Evolutionary conservation across 2,888 invertebrate genomes (phyloP), one percentile per base, ranked within the genome.

Genomic region (Dolichomitus sp.): DNA sequence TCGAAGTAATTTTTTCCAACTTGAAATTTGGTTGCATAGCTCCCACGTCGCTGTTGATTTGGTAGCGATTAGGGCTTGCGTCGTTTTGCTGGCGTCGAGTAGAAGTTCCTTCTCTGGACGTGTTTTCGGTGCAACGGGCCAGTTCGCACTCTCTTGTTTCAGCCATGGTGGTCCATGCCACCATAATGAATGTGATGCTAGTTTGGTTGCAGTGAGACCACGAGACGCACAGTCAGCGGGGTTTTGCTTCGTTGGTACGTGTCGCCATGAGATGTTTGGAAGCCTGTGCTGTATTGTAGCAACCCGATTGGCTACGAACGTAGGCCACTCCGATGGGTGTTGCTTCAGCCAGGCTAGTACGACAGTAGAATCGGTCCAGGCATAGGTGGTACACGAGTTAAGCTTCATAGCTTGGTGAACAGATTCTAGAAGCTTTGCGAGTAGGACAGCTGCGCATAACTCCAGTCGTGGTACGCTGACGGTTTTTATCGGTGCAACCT

Each of bases 311-410:
- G 80, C 77, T 0, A 85, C 81, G 42, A 82, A 84, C 0, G 80
- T 73, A 19, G 69, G 68, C 82, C 82, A 85, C 3, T 50, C 40
- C 4, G 78, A 80, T 2, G 84, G 78, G 42, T 81, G 81, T n/a
- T 72, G 59, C 19, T 33, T 27, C 4, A 85, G 61, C 88, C 88
- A 88, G 0, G 63, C 59, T 5, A 88, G 79, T 4, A 69, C 78
- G 1, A 87, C 79, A 0, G 73, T 80, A 0, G 86, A 88, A 42
- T 88, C 88, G 0, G 88, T 84, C 87, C 86, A 89, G n/a, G n/a
- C n/a, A n/a, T n/a, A n/a, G n/a, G n/a, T 52, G 9, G 80, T 59
- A 14, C 50, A 17, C 3, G 23, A 2, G 14, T 66, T 6, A 0
- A 73, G 14, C 5, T 65, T 27, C 1, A 84, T 45, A 0, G 52